Conservation (phyloP, 2,888 invertebrate genomes). For the Philhelius pedissequus region DNA sequence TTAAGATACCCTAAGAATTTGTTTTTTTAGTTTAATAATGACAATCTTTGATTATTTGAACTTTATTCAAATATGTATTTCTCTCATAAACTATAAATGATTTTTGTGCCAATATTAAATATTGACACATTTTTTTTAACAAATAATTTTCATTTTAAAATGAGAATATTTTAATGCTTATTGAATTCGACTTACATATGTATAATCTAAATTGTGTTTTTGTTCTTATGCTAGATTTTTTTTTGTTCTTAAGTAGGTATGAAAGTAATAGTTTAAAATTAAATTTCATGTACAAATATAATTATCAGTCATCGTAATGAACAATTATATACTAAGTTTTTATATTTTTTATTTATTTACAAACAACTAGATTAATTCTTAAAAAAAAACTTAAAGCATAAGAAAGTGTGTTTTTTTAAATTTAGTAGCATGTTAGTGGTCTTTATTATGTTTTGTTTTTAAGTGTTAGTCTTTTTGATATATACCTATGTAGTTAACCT, state of each 20-base stretch:
- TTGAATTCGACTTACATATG: conserved; percentile 21
- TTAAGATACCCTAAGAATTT: conserved; percentile 8
- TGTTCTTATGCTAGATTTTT: conserved; percentile 19
- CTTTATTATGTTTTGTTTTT: not conserved
- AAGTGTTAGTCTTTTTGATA: not conserved
- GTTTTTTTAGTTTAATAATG: not conserved
- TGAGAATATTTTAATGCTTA: not conserved
- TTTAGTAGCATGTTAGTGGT: conserved; percentile 6
- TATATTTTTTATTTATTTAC: conserved; percentile 20
- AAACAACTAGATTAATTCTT: conserved; percentile 5
- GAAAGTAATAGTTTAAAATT: conserved; percentile 44
- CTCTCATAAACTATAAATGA: not conserved
- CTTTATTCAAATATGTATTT: not conserved
- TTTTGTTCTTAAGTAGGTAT: conserved; percentile 25
- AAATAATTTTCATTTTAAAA: not conserved
- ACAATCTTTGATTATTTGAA: conserved; percentile 4
- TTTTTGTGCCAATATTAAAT: not conserved
- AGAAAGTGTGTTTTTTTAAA: not conserved
- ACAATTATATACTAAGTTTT: conserved; percentile 12
- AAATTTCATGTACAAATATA: conserved; percentile 57
- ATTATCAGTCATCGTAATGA: conserved; percentile 60
- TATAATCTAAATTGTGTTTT: conserved; percentile 11
- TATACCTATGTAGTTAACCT: not conserved
- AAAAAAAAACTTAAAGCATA: not conserved
- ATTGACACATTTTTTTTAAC: not conserved